Evolutionary conservation across 2,797 vertebrate genomes (phyloP).

Genomic region (Florisuga fusca): DNA sequence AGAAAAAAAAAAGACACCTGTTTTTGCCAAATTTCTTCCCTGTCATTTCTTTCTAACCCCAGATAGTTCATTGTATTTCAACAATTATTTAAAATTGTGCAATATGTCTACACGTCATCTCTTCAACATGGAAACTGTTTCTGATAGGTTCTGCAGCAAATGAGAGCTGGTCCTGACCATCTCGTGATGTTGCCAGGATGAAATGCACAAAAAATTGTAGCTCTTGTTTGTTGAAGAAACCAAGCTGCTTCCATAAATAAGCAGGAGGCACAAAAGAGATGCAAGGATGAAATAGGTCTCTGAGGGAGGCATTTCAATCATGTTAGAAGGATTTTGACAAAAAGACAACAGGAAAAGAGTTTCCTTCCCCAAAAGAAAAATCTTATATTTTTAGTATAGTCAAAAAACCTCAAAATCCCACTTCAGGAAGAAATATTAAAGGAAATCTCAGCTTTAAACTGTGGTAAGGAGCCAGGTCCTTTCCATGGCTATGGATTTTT

Average conservation of each 20-base stretch:
- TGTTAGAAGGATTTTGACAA: neutral
- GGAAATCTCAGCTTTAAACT: neutral
- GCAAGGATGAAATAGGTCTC: neutral
- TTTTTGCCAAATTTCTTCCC: neutral
- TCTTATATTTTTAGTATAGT: neutral
- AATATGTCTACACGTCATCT: neutral
- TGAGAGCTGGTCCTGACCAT: neutral
- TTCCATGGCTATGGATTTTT: neutral
- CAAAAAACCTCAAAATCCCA: neutral
- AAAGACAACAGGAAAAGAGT: neutral
- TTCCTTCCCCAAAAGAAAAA: neutral
- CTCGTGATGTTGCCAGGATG: conserved; percentile 7
- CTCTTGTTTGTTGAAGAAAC: conserved; percentile 39
- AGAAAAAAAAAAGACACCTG: neutral
- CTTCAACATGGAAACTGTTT: neutral
- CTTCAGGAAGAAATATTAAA: neutral
- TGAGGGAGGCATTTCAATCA: neutral
- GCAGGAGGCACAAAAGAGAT: conserved; percentile 21
- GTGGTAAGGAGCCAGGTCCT: neutral
- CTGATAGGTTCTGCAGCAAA: neutral
- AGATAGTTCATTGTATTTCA: neutral
- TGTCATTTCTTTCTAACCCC: neutral
- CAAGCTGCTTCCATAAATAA: conserved; percentile 50
- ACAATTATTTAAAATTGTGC: neutral
- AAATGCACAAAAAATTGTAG: conserved; percentile 28